Conservation (phyloP, 1,140 invertebrate species). For the Drosophila lacteicornis region DNA sequence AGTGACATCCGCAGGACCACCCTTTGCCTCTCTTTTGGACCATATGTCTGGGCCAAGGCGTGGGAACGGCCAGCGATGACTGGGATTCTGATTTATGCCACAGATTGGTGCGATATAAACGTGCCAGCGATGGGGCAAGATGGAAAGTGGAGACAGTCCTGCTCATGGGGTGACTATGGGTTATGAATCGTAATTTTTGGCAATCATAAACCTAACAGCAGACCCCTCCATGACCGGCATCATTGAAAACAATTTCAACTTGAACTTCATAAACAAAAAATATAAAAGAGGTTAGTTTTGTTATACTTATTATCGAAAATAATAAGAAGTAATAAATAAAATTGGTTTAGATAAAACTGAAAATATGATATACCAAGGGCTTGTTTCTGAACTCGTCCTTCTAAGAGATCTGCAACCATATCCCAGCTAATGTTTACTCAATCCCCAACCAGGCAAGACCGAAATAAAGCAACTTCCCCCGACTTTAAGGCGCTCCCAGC, state of each 20-base stretch:
- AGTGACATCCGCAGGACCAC: slow-evolving; percentile 9
- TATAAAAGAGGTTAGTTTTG: neutral
- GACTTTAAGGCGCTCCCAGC: slow-evolving; percentile 6
- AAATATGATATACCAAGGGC: too few relatives aligned
- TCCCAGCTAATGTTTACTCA: slow-evolving; percentile 39
- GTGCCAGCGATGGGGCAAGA: slow-evolving; percentile 48
- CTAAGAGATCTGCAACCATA: slow-evolving; percentile 4
- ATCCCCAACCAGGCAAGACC: slow-evolving; percentile 9
- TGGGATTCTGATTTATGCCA: slow-evolving; percentile 73
- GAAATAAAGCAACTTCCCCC: slow-evolving; percentile 62
- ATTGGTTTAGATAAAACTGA: neutral
- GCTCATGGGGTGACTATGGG: slow-evolving; percentile 24
- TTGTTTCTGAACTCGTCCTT: neutral
- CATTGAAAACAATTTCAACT: neutral
- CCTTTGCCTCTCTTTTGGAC: slow-evolving; percentile 28
- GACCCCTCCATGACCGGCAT: neutral
- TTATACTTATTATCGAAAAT: neutral
- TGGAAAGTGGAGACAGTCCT: slow-evolving; percentile 15
- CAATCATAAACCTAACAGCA: slow-evolving; percentile 3
- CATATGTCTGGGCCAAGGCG: slow-evolving; percentile 50
- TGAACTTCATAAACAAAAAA: neutral
- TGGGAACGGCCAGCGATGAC: slow-evolving; percentile 59
- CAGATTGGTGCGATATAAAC: slow-evolving; percentile 66
- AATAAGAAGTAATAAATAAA: neutral
- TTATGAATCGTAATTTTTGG: slow-evolving; percentile 26